Percentiles rank a stretch among this genome's conserved stretches.
Evolutionary conservation across 2,888 invertebrate genomes (phyloP).

Genomic region (Clusia tigrina): DNA sequence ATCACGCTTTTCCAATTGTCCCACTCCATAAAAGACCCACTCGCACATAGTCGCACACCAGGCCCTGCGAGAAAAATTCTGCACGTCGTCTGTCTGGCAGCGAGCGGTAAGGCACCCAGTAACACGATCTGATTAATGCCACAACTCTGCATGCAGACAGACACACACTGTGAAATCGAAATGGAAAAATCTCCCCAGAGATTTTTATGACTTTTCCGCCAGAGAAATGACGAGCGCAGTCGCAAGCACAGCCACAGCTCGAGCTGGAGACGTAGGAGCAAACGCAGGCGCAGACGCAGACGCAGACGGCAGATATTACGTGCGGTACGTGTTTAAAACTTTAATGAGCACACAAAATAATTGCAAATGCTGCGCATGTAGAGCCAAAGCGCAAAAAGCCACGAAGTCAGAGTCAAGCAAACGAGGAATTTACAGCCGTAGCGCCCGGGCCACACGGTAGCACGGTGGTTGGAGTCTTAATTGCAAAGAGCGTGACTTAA

Average conservation of each 20-base stretch:
- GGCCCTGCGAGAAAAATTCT: no score
- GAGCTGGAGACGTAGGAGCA: constrained; percentile 24
- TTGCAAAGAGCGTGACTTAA: constrained; percentile 57
- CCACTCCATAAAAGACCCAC: no score
- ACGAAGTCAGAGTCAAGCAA: neutral
- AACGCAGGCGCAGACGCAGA: constrained; percentile 19
- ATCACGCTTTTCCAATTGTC: no score
- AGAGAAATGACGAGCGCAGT: neutral
- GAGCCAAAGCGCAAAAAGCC: neutral
- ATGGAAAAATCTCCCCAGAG: constrained; percentile 49
- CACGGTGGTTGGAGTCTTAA: constrained; percentile 45
- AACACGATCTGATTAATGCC: constrained; percentile 5
- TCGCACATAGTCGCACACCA: no score
- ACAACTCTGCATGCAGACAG: neutral
- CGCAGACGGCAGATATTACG: constrained; percentile 31
- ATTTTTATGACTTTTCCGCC: constrained; percentile 47
- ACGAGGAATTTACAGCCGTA: constrained; percentile 8
- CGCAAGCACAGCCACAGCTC: neutral
- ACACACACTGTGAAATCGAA: neutral
- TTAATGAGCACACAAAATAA: constrained; percentile 60
- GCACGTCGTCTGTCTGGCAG: constrained; percentile 42
- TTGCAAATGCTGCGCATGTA: constrained; percentile 54
- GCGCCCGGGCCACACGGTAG: constrained; percentile 32
- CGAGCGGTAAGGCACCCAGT: constrained; percentile 34
- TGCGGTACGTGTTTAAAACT: constrained; percentile 59